Percentiles rank a stretch among this genome's conserved stretches.
Conservation (phyloP, 2,888 invertebrate species). For the Standfussiana lucernea region DNA sequence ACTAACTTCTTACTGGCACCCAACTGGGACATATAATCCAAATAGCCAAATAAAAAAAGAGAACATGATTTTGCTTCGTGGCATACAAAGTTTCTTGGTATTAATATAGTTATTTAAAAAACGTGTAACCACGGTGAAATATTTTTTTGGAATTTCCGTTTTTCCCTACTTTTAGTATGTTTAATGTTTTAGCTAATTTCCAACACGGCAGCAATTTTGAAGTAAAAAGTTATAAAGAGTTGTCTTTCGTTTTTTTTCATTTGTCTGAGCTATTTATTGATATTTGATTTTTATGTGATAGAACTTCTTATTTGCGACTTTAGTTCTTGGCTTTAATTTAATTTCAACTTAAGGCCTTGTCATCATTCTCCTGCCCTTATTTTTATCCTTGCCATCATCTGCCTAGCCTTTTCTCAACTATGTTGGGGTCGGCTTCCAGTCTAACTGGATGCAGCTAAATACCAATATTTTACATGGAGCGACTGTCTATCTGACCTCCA, state of each 20-base stretch:
- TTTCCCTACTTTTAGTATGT: not conserved
- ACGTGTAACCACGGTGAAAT: not conserved
- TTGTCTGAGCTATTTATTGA: not conserved
- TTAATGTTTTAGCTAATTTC: no score
- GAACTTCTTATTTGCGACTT: not conserved
- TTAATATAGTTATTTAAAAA: not conserved
- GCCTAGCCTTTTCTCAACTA: no score
- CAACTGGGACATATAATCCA: not conserved
- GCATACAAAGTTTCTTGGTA: not conserved
- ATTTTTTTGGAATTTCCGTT: not conserved
- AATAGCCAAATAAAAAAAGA: not conserved
- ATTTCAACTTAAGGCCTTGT: no score
- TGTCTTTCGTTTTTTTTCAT: not conserved
- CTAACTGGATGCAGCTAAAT: no score
- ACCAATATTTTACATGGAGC: no score
- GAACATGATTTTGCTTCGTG: not conserved
- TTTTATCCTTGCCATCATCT: not conserved
- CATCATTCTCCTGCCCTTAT: not conserved
- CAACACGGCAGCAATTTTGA: not conserved
- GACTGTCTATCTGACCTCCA: no score
- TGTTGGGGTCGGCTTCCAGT: no score
- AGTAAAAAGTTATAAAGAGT: not conserved
- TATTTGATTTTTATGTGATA: not conserved
- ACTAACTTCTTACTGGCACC: constrained; percentile 12
- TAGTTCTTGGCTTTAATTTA: not conserved